Percentiles rank a stretch among this genome's conserved stretches.
Evolutionary conservation across 2,113 vertebrate genomes (phyloP).

Genomic region (Gobiocypris rarus): DNA sequence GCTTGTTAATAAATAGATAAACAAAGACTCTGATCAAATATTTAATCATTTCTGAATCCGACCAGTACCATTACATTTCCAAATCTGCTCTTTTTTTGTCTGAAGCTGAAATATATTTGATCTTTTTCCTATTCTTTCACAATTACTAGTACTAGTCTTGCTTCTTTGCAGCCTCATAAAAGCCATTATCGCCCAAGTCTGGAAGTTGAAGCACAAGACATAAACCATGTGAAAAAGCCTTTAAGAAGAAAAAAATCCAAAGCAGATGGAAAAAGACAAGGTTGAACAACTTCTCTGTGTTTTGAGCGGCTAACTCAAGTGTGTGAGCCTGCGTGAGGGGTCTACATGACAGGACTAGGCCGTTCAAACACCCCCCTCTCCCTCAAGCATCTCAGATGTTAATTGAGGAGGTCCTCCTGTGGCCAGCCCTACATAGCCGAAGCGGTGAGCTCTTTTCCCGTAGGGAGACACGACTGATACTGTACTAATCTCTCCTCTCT

Average conservation of each 20-base stretch:
- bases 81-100: neutral
- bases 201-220: neutral
- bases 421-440: conserved; percentile 67
- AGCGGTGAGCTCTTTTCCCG: conserved; percentile 25
- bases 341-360: conserved; percentile 56
- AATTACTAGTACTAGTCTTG: neutral
- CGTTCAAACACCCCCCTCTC: conserved; percentile 52
- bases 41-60: neutral
- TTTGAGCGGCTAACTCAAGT: neutral
- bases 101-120: neutral
- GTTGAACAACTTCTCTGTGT: neutral
- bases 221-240: neutral
- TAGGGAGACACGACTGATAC: conserved; percentile 40
- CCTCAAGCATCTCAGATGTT: conserved; percentile 64
- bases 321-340: conserved; percentile 9
- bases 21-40: too few species aligned
- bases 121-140: neutral
- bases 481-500: conserved; percentile 52
- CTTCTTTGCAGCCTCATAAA: neutral
- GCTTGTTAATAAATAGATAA: too few species aligned
- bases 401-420: conserved; percentile 68
- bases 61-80: neutral
- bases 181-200: too few species aligned
- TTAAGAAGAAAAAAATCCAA: neutral
- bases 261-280: neutral